Percentiles rank a stretch among this genome's conserved stretches.
These are phyloP conservation scores for Oxygymnocypris stewartii DNA, from an alignment of 2,113 vertebrate species.

Conservation along the genomic window DNA sequence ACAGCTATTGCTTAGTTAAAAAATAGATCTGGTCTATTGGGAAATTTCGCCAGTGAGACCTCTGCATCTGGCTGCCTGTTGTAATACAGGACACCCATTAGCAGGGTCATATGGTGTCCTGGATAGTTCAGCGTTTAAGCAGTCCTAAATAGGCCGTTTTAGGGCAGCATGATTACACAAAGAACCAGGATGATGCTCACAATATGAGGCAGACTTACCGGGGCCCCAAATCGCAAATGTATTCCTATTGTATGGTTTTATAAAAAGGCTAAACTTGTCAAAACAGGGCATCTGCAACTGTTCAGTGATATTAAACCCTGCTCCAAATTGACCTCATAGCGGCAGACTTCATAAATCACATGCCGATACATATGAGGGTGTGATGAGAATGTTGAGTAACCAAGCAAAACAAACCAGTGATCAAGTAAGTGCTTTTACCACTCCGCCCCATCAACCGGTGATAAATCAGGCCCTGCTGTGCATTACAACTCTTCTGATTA, in stretches of 20 bases:
- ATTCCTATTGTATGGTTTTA: not conserved
- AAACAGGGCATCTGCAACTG: not conserved
- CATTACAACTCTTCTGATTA: conserved; percentile 72
- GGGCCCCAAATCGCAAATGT: not conserved
- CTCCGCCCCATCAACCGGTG: conserved; percentile 46
- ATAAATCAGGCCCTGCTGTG: conserved; percentile 66
- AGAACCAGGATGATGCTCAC: conserved; percentile 36
- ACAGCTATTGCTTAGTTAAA: conserved; percentile 7
- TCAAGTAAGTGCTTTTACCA: conserved; percentile 54
- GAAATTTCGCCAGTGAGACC: not conserved
- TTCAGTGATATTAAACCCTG: conserved; percentile 1
- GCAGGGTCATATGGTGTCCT: conserved; percentile 49
- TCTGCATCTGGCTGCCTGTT: conserved; percentile 28
- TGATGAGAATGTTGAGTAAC: conserved; percentile 30
- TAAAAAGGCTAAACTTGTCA: not conserved
- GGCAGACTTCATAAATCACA: conserved; percentile 27
- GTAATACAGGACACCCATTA: conserved; percentile 38
- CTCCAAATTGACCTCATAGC: not conserved
- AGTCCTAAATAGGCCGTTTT: conserved; percentile 45
- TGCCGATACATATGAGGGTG: conserved; percentile 8
- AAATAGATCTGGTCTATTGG: conserved; percentile 14
- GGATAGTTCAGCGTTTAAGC: conserved; percentile 47
- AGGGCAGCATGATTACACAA: conserved; percentile 45
- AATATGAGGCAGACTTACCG: conserved; percentile 27
- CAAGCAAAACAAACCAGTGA: conserved; percentile 44